These are phyloP conservation scores for Spodoptera picta DNA, from an alignment of 2,888 invertebrate species.

Conservation along the genomic window DNA sequence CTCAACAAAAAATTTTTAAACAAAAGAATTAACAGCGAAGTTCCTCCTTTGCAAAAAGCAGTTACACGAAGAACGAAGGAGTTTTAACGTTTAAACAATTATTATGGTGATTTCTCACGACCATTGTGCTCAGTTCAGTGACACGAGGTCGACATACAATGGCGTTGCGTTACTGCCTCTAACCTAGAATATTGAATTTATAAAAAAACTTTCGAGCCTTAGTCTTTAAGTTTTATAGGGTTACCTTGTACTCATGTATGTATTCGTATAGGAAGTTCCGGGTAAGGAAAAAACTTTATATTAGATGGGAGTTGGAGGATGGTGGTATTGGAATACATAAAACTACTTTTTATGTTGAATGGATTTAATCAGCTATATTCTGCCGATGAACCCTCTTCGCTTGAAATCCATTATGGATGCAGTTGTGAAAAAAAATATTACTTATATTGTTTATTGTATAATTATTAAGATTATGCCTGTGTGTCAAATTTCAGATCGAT, in stretches of 20 bases:
- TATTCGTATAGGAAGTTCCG: too few species aligned
- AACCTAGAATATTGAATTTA: constrained; percentile 58
- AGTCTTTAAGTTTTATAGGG: constrained; percentile 3
- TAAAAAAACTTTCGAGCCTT: constrained; percentile 33
- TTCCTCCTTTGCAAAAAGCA: constrained; percentile 45
- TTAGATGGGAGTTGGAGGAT: too few species aligned
- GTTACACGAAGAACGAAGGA: constrained; percentile 45
- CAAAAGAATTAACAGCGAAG: constrained; percentile 36
- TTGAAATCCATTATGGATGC: too few species aligned
- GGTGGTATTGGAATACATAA: too few species aligned
- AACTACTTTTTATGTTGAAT: too few species aligned
- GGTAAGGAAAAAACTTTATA: too few species aligned
- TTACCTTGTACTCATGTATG: not conserved
- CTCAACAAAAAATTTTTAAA: constrained; percentile 12
- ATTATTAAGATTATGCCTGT: too few species aligned
- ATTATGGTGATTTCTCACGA: constrained; percentile 50
- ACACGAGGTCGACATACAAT: constrained; percentile 63
- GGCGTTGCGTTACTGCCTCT: constrained; percentile 49
- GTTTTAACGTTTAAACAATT: constrained; percentile 22
- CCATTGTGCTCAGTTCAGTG: constrained; percentile 76
- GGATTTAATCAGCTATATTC: too few species aligned
- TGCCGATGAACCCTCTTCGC: too few species aligned
- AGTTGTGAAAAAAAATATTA: too few species aligned
- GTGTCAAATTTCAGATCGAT: too few species aligned
- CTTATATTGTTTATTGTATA: too few species aligned